phyloP scores from a whole-genome alignment of 1,140 invertebrate species.

The Dendroctonus valens region DNA sequence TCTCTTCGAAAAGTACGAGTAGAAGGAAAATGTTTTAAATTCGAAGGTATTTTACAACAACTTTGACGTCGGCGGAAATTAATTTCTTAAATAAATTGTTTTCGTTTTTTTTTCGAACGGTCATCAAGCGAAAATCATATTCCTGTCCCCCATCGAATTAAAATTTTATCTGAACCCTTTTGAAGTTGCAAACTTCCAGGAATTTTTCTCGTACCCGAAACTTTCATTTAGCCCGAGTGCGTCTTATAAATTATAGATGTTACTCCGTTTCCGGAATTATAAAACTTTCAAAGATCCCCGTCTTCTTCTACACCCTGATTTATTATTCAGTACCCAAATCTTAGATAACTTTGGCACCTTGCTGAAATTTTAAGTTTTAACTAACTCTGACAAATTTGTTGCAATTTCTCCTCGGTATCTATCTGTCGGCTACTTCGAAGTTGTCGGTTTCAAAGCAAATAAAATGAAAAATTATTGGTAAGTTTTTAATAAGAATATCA shows the following conservation, averaged over 20 bases:
- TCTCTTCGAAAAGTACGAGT: too few species aligned
- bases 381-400: too few species aligned
- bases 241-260: constrained; percentile 35
- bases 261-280: constrained; percentile 26
- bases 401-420: too few species aligned
- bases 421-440: too few species aligned
- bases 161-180: constrained; percentile 17
- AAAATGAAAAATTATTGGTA: too few species aligned
- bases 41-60: not conserved
- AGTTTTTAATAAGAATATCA: too few species aligned
- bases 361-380: not conserved
- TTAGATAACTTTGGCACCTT: constrained; percentile 16
- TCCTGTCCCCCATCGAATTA: constrained; percentile 6
- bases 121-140: not conserved
- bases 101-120: too few species aligned
- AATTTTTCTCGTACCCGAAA: constrained; percentile 15
- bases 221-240: constrained; percentile 25
- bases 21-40: too few species aligned
- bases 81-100: not conserved
- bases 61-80: not conserved
- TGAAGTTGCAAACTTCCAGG: constrained; percentile 3
- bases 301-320: constrained; percentile 9
- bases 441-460: too few species aligned
- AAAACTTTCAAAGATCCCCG: constrained; percentile 22
- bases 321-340: constrained; percentile 21